A percentile compares a stretch with the other conserved stretches of the same genome.
Conservation (phyloP, 2,888 invertebrate genomes). For the Macaria liturata region DNA sequence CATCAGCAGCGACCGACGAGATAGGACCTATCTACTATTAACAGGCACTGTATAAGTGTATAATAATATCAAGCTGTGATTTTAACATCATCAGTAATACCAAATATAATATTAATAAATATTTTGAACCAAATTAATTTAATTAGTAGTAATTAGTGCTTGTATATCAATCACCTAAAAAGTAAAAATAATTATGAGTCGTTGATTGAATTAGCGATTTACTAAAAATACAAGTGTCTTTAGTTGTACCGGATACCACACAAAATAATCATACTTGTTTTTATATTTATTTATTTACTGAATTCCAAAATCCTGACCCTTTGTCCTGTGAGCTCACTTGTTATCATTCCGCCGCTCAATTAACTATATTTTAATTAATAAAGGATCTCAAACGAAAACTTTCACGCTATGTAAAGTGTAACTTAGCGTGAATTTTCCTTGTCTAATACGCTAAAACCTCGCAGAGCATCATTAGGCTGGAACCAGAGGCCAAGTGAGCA, state of each 20-base stretch:
- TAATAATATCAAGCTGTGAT: no score
- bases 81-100: no score
- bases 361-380: neutral
- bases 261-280: neutral
- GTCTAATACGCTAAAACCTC: slow-evolving; percentile 3
- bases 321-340: neutral
- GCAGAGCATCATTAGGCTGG: slow-evolving; percentile 10
- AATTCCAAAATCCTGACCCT: neutral
- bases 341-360: neutral
- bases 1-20: slow-evolving; percentile 13
- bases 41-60: no score
- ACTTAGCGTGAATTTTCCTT: neutral
- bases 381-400: neutral
- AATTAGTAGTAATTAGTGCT: no score
- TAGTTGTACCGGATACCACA: neutral
- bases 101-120: no score
- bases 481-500: slow-evolving; percentile 15
- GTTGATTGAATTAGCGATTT: neutral
- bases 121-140: no score
- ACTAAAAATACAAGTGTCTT: neutral
- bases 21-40: neutral
- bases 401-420: neutral
- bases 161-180: neutral
- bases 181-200: neutral
- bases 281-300: neutral